Evolutionary conservation across 2,797 vertebrate species (phyloP), one percentile per base, ranked within the genome.

Genomic region (Eulemur mongoz): DNA sequence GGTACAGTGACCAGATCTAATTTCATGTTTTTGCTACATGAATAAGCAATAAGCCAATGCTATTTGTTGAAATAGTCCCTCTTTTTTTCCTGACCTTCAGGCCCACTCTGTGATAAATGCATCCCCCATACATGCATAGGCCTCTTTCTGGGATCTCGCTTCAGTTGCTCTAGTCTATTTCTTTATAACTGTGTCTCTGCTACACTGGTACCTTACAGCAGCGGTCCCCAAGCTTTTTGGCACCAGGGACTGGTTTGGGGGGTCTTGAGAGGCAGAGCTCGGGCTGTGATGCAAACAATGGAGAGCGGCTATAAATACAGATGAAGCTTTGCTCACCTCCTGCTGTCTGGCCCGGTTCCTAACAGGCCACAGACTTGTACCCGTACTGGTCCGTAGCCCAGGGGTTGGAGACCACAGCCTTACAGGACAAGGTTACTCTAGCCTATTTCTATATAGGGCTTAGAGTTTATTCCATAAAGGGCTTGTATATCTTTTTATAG

Each of bases 371-470:
- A 5, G 57, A 59, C 23, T 7, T 3, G 23, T 25, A 59, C 57
- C 10, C 0, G 57, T 27, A 59, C 57, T 27, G 57, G 57, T 27
- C 57, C 10, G 1, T 4, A 10, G 23, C 10, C 57, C 57, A 27
- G 57, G 23, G 23, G 10, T 59, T 27, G 57, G 57, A 12, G 23
- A 59, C 57, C 1, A 4, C 57, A 59, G 57, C 50, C 10, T 54
- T 4, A 15, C 0, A 14, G 43, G 43, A 32, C 35, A 13, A 22
- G 40, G 25, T 65, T n/a, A n/a, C 48, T 45, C 3, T 0, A 4
- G 7, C 14, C 7, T 2, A 2, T 20, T 38, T 65, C 63, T n/a
- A 4, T n/a, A 18, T 65, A 75, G 23, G 8, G 27, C 15, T 76
- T 80, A 52, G 0, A n/a, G 27, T 82, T 80, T 57, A 5, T 84